phyloP scores from a whole-genome alignment of 2,113 vertebrate species.

The Mormoops blainvillei region DNA sequence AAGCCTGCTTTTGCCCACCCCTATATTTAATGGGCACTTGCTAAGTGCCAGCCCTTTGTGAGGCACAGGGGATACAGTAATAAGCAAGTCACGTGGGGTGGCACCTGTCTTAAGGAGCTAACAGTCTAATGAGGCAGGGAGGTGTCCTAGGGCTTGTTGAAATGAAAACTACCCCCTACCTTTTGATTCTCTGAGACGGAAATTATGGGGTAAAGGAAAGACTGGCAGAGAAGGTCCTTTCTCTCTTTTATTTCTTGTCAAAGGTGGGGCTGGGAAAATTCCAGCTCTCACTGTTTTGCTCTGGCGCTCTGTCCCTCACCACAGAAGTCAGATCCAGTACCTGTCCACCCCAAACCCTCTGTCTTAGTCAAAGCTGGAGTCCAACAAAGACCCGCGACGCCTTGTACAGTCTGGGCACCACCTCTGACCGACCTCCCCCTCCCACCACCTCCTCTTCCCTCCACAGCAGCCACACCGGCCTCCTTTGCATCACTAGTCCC shows the following conservation, averaged over 20 bases:
- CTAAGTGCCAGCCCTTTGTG: background rate
- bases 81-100: rapidly evolving
- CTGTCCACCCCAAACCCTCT: too few species aligned
- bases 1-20: too few species aligned
- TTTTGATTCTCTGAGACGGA: background rate
- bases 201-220: background rate
- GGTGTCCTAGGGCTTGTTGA: too few species aligned
- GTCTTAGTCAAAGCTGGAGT: background rate
- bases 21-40: background rate
- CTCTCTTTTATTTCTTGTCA: background rate
- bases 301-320: background rate
- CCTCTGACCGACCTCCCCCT: background rate
- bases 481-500: too few species aligned
- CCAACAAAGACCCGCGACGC: background rate
- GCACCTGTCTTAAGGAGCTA: background rate
- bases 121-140: background rate
- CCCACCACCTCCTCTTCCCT: background rate
- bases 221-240: background rate
- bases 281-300: background rate
- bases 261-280: background rate
- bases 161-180: background rate
- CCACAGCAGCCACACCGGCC: background rate
- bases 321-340: background rate
- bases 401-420: background rate
- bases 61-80: background rate